A percentile compares a stretch with the other conserved stretches of the same genome.
Conservation (phyloP, 2,797 vertebrate genomes). For the Lepilemur septentrionalis region DNA sequence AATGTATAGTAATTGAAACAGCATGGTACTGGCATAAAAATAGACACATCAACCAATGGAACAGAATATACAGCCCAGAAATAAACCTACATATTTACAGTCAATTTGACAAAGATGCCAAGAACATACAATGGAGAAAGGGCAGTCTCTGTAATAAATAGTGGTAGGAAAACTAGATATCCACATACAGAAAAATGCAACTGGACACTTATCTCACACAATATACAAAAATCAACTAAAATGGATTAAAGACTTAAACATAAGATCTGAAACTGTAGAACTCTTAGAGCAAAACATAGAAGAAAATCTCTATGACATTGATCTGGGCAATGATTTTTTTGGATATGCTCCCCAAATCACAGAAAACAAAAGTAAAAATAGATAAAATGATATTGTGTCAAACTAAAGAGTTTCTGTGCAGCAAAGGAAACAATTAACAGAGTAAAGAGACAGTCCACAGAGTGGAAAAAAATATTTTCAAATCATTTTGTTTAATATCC, state of each 20-base stretch:
- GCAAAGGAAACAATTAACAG: background rate
- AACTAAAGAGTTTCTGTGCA: background rate
- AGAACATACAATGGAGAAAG: background rate
- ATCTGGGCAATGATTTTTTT: background rate
- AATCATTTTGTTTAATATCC: background rate
- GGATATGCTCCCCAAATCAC: background rate
- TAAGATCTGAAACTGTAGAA: background rate
- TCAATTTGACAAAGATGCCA: background rate
- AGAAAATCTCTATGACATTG: background rate
- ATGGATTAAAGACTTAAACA: background rate
- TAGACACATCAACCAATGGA: background rate
- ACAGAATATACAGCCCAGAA: background rate
- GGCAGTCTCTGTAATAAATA: background rate
- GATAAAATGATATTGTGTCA: background rate
- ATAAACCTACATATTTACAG: background rate
- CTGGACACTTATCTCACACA: background rate
- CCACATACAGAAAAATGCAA: background rate
- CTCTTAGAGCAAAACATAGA: background rate
- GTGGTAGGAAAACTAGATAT: background rate
- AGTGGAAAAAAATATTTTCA: background rate
- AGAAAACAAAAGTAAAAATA: background rate
- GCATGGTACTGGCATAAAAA: background rate
- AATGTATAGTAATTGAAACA: background rate
- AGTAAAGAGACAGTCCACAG: background rate
- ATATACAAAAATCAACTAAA: background rate